phyloP scores from a whole-genome alignment of 2,888 invertebrate genomes.

The Phania funesta region DNA sequence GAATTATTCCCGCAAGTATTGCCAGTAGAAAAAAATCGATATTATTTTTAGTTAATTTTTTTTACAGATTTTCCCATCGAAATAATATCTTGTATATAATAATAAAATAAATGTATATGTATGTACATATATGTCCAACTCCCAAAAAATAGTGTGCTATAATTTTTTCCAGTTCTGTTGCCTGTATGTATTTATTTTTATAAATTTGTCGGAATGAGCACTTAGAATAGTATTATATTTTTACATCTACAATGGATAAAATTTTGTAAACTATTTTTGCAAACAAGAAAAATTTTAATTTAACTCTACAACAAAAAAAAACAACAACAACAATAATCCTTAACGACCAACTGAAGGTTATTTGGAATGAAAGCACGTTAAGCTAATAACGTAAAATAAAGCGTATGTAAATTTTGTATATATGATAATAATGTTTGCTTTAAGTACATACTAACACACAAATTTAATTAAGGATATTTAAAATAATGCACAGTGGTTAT shows the following conservation, averaged over 20 bases:
- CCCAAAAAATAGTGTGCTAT: background rate
- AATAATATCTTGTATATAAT: too few relatives aligned
- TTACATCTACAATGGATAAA: slow-evolving; percentile 1
- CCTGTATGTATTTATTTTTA: background rate
- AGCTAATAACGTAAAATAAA: slow-evolving; percentile 3
- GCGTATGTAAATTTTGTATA: slow-evolving; percentile 18
- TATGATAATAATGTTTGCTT: too few relatives aligned
- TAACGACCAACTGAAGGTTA: background rate
- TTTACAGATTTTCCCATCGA: too few relatives aligned
- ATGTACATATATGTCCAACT: background rate
- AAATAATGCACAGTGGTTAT: background rate
- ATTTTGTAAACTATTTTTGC: slow-evolving; percentile 30
- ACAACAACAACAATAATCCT: slow-evolving; percentile 4
- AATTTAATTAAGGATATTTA: background rate
- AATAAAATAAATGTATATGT: too few relatives aligned
- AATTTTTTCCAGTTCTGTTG: background rate
- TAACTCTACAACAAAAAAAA: slow-evolving; percentile 5
- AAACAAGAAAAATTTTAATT: slow-evolving; percentile 45
- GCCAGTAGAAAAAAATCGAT: too few relatives aligned
- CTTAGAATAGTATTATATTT: too few relatives aligned
- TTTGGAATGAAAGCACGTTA: background rate
- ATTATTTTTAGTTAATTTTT: too few relatives aligned
- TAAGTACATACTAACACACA: too few relatives aligned
- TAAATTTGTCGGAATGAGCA: too few relatives aligned
- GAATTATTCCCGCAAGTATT: too few relatives aligned